Percentiles rank a stretch among this genome's conserved stretches.
phyloP scores from a whole-genome alignment of 2,797 vertebrate species.

The Sylvia borin region DNA sequence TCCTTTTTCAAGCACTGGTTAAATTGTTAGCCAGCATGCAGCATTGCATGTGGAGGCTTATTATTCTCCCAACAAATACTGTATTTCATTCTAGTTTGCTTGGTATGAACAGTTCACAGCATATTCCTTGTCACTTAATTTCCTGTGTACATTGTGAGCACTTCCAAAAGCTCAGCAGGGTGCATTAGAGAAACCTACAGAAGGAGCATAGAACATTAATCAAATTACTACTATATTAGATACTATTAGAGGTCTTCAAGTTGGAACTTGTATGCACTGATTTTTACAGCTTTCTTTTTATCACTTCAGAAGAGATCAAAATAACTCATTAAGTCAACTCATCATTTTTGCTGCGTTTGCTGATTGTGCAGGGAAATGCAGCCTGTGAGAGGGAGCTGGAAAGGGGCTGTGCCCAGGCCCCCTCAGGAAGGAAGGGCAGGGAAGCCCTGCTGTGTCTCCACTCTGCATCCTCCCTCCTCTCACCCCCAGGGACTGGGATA shows the following conservation, averaged over 20 bases:
- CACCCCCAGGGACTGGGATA: fast-evolving
- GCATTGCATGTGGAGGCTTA: background rate
- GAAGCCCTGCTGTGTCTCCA: background rate
- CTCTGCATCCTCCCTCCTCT: background rate
- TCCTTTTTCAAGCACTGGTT: background rate
- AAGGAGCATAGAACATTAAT: conserved; percentile 27
- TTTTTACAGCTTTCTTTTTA: conserved; percentile 34
- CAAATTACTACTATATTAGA: conserved; percentile 11
- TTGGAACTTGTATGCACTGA: background rate
- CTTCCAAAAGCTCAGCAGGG: background rate
- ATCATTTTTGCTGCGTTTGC: background rate
- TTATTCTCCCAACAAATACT: conserved; percentile 22
- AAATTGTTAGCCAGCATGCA: conserved; percentile 39
- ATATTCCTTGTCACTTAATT: conserved; percentile 37
- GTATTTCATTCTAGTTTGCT: conserved; percentile 19
- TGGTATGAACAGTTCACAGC: conserved; percentile 20
- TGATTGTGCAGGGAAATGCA: background rate
- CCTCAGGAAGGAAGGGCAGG: background rate
- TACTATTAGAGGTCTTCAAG: background rate
- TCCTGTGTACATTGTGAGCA: conserved; percentile 26
- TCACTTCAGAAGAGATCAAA: conserved; percentile 8
- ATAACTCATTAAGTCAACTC: conserved; percentile 4
- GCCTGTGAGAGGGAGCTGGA: background rate
- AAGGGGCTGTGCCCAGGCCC: background rate
- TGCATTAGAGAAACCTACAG: background rate